Percentiles rank a stretch among this genome's conserved stretches.
Evolutionary conservation across 1,140 invertebrate species (phyloP).

Genomic region (Plectus sambesii): DNA sequence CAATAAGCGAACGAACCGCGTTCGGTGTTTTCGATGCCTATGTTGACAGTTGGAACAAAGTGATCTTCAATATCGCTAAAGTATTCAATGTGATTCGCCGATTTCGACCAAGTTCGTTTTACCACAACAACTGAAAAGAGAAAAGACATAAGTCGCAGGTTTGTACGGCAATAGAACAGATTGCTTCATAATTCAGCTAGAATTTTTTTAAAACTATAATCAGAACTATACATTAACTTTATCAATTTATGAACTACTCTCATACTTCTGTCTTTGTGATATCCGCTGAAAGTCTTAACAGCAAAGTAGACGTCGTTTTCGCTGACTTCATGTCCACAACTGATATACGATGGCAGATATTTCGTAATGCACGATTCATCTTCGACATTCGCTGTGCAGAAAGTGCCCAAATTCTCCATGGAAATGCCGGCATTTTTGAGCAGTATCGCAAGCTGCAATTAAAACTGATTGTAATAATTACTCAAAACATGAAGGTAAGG

Average conservation of each 20-base stretch:
- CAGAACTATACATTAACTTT: too few relatives aligned
- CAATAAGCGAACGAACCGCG: conserved; percentile 1
- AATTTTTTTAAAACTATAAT: too few relatives aligned
- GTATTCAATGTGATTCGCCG: conserved; percentile 4
- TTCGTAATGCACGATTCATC: conserved; percentile 10
- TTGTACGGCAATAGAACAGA: too few relatives aligned
- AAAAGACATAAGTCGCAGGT: too few relatives aligned
- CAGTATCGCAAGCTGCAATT: conserved; percentile 6
- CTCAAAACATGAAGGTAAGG: too few relatives aligned
- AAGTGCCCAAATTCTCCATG: neutral
- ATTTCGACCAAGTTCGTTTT: conserved; percentile 13
- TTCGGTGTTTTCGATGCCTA: conserved; percentile 12
- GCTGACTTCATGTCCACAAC: too few relatives aligned
- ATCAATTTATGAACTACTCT: too few relatives aligned
- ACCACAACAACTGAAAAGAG: conserved; percentile 11
- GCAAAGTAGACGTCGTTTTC: conserved; percentile 13
- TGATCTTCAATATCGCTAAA: conserved; percentile 11
- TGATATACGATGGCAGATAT: too few relatives aligned
- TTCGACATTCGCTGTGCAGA: conserved; percentile 2
- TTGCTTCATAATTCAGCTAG: too few relatives aligned
- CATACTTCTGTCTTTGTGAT: conserved; percentile 16
- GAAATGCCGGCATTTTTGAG: neutral
- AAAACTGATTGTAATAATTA: too few relatives aligned
- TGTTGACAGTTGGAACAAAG: conserved; percentile 6
- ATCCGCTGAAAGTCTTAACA: conserved; percentile 15